Percentiles rank a stretch among this genome's conserved stretches.
These are phyloP conservation scores for Entomobrya proxima DNA, from an alignment of 2,888 invertebrate genomes.

Conservation along the genomic window DNA sequence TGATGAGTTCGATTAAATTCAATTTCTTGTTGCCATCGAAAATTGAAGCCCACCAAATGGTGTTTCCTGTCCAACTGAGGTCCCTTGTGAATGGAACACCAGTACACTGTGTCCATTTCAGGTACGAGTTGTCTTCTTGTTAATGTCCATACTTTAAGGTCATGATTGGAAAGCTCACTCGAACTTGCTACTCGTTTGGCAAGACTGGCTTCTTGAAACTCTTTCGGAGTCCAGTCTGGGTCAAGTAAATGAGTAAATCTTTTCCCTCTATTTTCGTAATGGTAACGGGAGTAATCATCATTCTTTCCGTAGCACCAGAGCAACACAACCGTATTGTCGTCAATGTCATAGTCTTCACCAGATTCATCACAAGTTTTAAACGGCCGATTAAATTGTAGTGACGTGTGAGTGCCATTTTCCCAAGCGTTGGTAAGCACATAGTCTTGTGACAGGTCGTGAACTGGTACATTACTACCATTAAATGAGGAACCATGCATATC, in stretches of 20 bases:
- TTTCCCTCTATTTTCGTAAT: neutral
- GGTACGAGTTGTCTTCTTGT: neutral
- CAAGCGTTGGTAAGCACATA: neutral
- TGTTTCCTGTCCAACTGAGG: neutral
- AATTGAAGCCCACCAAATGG: neutral
- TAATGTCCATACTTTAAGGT: neutral
- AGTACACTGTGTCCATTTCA: neutral
- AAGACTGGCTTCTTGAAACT: neutral
- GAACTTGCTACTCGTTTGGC: neutral
- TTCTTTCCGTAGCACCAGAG: neutral
- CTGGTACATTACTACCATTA: neutral
- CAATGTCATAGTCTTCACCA: neutral
- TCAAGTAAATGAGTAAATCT: neutral
- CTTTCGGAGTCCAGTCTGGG: neutral
- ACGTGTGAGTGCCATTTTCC: neutral
- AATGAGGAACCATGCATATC: neutral
- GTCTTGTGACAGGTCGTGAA: neutral
- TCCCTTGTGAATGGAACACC: neutral
- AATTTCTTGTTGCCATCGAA: neutral
- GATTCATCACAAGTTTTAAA: neutral
- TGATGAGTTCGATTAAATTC: neutral
- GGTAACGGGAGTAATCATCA: neutral
- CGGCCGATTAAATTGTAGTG: neutral
- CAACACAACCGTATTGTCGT: neutral
- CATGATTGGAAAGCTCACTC: too few species aligned